A percentile compares a stretch with the other conserved stretches of the same genome.
Conservation (phyloP, 1,140 invertebrate genomes). For the Bemisia tabaci region DNA sequence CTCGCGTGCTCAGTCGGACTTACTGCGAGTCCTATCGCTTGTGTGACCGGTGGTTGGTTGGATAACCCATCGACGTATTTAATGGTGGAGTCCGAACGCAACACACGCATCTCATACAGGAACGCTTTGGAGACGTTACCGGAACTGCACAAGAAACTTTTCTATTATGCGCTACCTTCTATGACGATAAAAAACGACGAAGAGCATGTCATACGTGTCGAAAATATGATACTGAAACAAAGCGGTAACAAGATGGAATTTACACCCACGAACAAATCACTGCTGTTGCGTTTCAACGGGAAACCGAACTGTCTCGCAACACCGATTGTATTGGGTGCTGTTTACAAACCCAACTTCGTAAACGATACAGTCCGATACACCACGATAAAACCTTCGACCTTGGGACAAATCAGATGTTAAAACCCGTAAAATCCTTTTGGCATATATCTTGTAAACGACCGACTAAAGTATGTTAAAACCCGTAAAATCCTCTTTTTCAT, state of each 20-base stretch:
- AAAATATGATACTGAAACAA: background rate
- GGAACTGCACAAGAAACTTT: background rate
- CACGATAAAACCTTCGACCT: too few relatives aligned
- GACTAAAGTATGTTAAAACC: too few relatives aligned
- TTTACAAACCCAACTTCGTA: too few relatives aligned
- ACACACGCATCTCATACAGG: background rate
- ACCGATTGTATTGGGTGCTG: background rate
- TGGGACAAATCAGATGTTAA: too few relatives aligned
- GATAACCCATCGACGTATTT: background rate
- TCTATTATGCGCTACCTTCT: background rate
- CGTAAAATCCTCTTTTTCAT: too few relatives aligned
- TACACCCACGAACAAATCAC: background rate
- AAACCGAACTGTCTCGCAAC: background rate
- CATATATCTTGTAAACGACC: too few relatives aligned
- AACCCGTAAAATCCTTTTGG: too few relatives aligned
- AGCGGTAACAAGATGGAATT: background rate
- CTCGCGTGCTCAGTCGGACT: background rate
- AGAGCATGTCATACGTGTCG: background rate
- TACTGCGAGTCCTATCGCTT: background rate
- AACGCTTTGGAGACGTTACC: background rate
- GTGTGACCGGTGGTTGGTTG: background rate
- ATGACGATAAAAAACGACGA: background rate
- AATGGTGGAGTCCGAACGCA: background rate
- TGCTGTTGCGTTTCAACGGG: background rate
- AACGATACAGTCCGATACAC: too few relatives aligned